Evolutionary conservation across 2,797 vertebrate genomes (phyloP), one percentile per base, ranked within the genome.

Genomic region (Meriones psammophilus): DNA sequence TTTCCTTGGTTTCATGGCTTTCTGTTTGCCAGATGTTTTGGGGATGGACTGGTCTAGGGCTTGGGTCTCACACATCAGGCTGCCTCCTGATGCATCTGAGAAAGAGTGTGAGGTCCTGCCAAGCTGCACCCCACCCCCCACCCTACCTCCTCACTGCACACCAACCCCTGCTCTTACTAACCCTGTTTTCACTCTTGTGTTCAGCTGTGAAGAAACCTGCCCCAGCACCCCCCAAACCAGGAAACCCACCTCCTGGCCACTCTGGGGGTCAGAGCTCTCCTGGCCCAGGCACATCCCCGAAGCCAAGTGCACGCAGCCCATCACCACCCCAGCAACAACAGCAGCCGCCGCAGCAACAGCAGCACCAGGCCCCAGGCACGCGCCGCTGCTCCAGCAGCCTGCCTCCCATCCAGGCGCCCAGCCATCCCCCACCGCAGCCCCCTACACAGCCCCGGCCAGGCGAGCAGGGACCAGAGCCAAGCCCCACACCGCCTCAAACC

Each of bases 151-250:
- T 28, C 15, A 30, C 74, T 26, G 3, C 12, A 77, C 42, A 26
- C 42, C 74, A 77, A 28, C 42, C 5, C 74, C 26, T 8, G 12
- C 50, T 69, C 84, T 90, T 13, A 39, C 92, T 95, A 42, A 89
- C 68, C 64, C 9, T 33, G 18, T 50, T 68, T 71, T 83, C 60
- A 69, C 3, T 95, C 42, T 66, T 89, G 46, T 96, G 97, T 94
- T 3, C 98, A 99, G 99, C 98, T 92, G 98, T 99, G 96, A 99
- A 99, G 97, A 99, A 99, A 96, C 99, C 99, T 2, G 99, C 99
- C 0, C 99, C 99, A 0, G 99, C 99, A 4, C 99, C 99, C n/a
- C 99, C 99, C 1, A 99, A 99, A 93, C 99, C 99, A 10, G 98
- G 98, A 77, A 99, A 99, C 98, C 99, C 99, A 3, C 99, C 99